Evolutionary conservation across 2,113 vertebrate species (phyloP), one percentile per base, ranked within the genome.

Genomic region (Panthera uncia): DNA sequence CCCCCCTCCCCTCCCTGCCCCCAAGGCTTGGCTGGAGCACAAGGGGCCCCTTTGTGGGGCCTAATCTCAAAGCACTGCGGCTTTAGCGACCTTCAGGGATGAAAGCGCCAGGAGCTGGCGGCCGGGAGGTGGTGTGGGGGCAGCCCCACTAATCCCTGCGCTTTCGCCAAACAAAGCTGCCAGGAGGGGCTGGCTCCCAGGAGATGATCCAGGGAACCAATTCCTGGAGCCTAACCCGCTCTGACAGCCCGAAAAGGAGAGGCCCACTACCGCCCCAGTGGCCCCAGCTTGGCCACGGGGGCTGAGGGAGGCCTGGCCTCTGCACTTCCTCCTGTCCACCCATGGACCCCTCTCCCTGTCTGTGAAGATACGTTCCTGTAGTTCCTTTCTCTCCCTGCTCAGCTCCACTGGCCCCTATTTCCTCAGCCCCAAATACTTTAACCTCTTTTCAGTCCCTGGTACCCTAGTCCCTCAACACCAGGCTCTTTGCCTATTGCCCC

Each of bases 41-140:
- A 98, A 98, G 98, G 97, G 97, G 96, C 97, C 97, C 98, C 93
- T 98, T 98, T 98, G 97, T 98, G 96, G 98, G 97, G 94, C 91
- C 97, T 98, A 98, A 98, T 97, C 97, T 98, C 97, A 98, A 97
- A 98, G 97, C 96, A 68, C 79, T 79, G 89, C 2, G 25, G 98
- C 97, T 98, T 98, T 98, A 98, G 96, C 96, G 95, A 98, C 98
- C 97, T 98, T 98, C 78, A 96, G 97, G 97, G 98, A 98, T 98
- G 97, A 98, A 98, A 98, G 98, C 97, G 1, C 97, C 95, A 98
- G 97, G 97, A 97, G 96, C 96, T 97, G 96, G 92, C 94, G 16
- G 97, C 84, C 0, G 97, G 96, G 98, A 97, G 96, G 96, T 98
- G 93, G 95, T 97, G 95, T 91, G 97, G 97, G 97, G 97, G 97